Evolutionary conservation across 1,140 invertebrate species (phyloP).

Genomic region (Drosophila sturtevanti): DNA sequence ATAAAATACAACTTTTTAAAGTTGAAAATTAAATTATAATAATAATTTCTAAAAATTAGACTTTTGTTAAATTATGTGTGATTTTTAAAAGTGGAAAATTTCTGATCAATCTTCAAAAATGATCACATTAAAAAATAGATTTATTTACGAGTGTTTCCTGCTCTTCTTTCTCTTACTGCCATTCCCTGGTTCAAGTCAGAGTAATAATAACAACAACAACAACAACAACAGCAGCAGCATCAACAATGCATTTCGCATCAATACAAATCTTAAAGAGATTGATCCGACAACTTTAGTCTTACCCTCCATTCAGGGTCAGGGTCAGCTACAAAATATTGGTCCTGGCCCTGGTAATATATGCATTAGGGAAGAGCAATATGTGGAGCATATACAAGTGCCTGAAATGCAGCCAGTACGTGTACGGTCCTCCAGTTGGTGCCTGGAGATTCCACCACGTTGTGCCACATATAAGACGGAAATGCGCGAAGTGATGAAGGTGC

Average conservation of each 20-base stretch:
- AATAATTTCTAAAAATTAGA: background rate
- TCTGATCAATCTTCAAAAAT: background rate
- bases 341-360: conserved; percentile 62
- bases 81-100: background rate
- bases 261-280: conserved; percentile 62
- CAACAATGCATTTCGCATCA: conserved; percentile 41
- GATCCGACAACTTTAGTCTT: conserved; percentile 34
- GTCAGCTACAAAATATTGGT: conserved; percentile 5
- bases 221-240: conserved; percentile 21
- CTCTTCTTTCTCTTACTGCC: conserved; percentile 23
- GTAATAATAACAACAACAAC: conserved; percentile 39
- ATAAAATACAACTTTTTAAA: too few relatives aligned
- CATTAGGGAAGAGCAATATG: conserved; percentile 83
- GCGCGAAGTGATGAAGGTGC: conserved; percentile 84
- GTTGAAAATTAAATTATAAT: background rate
- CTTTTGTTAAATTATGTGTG: background rate
- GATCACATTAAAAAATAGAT: background rate
- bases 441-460: conserved; percentile 87
- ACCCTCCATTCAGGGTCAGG: conserved; percentile 53
- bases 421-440: conserved; percentile 87
- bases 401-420: conserved; percentile 86
- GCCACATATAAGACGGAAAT: conserved; percentile 86
- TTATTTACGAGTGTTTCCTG: background rate
- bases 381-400: conserved; percentile 83
- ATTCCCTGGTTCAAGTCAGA: conserved; percentile 30